phyloP scores from a whole-genome alignment of 2,888 invertebrate genomes.

The Heliconius erato region DNA sequence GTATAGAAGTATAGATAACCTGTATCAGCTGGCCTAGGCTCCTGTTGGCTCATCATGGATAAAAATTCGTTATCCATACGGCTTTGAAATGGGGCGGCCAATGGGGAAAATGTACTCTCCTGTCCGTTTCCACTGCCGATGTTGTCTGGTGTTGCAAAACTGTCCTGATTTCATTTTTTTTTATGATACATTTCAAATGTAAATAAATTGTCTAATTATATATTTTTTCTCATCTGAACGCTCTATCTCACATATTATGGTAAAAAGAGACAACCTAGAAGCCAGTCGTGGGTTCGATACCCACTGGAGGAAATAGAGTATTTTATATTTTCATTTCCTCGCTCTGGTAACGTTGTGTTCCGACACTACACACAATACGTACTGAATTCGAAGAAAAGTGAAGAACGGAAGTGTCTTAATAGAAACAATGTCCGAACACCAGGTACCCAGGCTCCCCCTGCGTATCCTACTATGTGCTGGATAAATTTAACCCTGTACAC shows the following conservation, averaged over 20 bases:
- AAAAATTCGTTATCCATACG: constrained; percentile 63
- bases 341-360: too few species aligned
- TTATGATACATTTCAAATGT: background rate
- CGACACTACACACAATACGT: too few species aligned
- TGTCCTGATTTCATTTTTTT: constrained; percentile 59
- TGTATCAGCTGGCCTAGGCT: constrained; percentile 69
- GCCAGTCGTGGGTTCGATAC: too few species aligned
- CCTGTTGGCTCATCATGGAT: constrained; percentile 65
- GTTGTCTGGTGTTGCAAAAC: constrained; percentile 61
- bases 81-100: constrained; percentile 66
- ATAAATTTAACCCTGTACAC: too few species aligned
- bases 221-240: background rate
- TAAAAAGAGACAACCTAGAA: background rate
- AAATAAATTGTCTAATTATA: background rate
- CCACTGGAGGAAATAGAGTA: too few species aligned
- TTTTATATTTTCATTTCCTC: too few species aligned
- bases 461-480: too few species aligned
- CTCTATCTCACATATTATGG: background rate
- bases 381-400: too few species aligned
- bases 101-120: constrained; percentile 65
- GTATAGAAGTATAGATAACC: constrained; percentile 57
- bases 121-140: constrained; percentile 54
- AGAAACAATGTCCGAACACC: too few species aligned
- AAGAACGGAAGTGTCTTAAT: too few species aligned
- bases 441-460: too few species aligned